These are phyloP conservation scores for Cataglyphis altisquamis DNA, from an alignment of 2,888 invertebrate species.

Conservation along the genomic window DNA sequence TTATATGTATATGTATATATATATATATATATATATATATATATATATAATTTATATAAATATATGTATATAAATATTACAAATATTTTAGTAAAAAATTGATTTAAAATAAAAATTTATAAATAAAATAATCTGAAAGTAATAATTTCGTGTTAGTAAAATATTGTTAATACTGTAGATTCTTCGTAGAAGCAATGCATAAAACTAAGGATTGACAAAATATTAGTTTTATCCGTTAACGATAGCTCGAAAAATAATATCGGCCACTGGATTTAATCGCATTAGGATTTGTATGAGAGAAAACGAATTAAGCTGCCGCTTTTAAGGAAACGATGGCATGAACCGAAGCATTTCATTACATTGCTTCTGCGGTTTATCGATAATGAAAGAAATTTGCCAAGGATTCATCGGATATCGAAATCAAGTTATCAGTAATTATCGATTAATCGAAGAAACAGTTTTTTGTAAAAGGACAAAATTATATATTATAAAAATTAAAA, in stretches of 20 bases:
- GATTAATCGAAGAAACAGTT: neutral
- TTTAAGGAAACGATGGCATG: constrained; percentile 33
- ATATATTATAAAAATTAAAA: neutral
- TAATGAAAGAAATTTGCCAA: constrained; percentile 53
- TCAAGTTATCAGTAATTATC: neutral
- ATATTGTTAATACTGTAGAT: neutral
- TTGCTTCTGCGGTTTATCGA: constrained; percentile 47
- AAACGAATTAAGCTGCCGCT: constrained; percentile 33
- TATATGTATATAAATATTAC: no score
- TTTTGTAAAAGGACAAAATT: neutral
- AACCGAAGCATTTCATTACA: constrained; percentile 50
- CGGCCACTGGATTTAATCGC: neutral
- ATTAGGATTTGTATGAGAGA: constrained; percentile 22
- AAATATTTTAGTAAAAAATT: no score
- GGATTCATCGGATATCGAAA: neutral
- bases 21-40: no score
- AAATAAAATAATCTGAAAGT: no score
- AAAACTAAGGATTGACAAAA: neutral
- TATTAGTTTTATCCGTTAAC: neutral
- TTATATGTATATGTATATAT: no score
- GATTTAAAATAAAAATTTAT: no score
- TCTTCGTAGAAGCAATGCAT: neutral
- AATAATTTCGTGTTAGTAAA: no score
- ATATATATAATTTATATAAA: no score
- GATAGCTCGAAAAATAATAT: constrained; percentile 31